phyloP scores from a whole-genome alignment of 1,140 invertebrate species.

The Zaprionus ornatus region DNA sequence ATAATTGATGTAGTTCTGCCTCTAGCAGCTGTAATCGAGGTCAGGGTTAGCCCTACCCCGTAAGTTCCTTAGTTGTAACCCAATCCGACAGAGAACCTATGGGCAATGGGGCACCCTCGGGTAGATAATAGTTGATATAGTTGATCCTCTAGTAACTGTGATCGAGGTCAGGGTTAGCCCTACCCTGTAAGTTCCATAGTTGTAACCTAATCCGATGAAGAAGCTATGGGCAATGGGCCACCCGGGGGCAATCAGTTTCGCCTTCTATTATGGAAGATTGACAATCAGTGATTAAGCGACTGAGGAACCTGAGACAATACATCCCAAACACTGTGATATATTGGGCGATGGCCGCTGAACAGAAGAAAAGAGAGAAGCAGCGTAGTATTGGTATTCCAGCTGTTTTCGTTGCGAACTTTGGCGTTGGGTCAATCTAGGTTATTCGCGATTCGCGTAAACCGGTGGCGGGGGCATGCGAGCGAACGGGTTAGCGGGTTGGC shows the following conservation, averaged over 20 bases:
- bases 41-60: no score
- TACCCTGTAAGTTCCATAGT: no score
- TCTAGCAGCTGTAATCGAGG: no score
- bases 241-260: neutral
- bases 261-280: neutral
- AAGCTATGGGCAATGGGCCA: neutral
- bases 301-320: neutral
- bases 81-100: neutral
- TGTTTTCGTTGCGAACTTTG: conserved; percentile 35
- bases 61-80: no score
- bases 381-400: neutral
- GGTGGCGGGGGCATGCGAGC: neutral
- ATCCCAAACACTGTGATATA: conserved; percentile 5
- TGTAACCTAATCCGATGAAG: no score
- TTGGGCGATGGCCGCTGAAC: neutral
- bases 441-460: conserved; percentile 24
- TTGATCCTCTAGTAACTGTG: no score
- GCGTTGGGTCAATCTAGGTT: conserved; percentile 43
- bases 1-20: no score
- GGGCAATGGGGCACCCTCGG: no score
- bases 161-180: no score
- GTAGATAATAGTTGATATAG: no score
- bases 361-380: neutral
- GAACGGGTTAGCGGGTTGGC: conserved; percentile 23
- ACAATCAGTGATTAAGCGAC: neutral